phyloP scores from a whole-genome alignment of 2,888 invertebrate genomes.

The Nomada ruficornis region DNA sequence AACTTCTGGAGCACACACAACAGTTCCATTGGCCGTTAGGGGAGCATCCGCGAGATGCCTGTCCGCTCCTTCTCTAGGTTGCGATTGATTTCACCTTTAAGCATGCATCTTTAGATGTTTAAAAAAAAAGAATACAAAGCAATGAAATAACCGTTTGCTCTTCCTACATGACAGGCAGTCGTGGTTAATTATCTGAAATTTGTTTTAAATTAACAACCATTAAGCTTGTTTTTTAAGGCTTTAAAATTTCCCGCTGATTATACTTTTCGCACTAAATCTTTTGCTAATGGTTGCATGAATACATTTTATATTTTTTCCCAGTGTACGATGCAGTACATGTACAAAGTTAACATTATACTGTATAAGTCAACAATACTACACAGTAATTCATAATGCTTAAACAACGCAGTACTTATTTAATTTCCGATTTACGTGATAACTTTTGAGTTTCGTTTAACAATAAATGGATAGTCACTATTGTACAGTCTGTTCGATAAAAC shows the following conservation, averaged over 20 bases:
- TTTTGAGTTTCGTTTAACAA: conserved; percentile 8
- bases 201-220: conserved; percentile 1
- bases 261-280: background rate
- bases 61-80: conserved; percentile 97
- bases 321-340: background rate
- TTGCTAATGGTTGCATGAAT: conserved; percentile 23
- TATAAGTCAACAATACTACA: conserved; percentile 2
- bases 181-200: conserved; percentile 16
- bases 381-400: background rate
- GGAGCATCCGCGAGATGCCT: conserved; percentile 90
- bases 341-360: background rate
- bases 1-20: conserved; percentile 75
- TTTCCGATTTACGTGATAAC: background rate
- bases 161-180: conserved; percentile 42
- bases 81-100: conserved; percentile 73
- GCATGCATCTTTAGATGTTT: conserved; percentile 63
- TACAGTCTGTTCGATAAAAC: background rate
- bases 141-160: conserved; percentile 15
- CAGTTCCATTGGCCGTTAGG: conserved; percentile 83
- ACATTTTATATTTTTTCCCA: conserved; percentile 1
- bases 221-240: conserved; percentile 1
- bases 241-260: background rate
- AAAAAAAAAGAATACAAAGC: background rate
- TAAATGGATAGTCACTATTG: background rate
- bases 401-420: background rate